Evolutionary conservation across 92 coral and sea anemone genomes (phyloP).

Genomic region (Porites cylindrica): DNA sequence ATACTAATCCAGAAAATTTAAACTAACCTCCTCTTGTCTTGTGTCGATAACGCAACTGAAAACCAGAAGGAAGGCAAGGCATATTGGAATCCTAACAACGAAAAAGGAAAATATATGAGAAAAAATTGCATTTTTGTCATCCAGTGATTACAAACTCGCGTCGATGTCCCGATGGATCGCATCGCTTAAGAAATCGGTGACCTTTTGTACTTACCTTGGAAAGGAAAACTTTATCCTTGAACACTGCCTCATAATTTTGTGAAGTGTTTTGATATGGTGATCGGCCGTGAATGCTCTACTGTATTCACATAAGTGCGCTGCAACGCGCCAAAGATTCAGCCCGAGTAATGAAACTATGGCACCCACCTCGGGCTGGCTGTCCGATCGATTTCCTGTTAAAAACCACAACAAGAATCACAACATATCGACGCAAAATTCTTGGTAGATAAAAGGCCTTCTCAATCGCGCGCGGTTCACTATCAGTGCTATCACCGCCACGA

Average conservation of each 20-base stretch:
- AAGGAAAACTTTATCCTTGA: constrained; percentile 21
- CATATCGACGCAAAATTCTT: background rate
- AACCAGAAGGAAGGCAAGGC: constrained; percentile 10
- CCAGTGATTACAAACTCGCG: constrained; percentile 4
- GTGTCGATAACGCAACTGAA: constrained; percentile 14
- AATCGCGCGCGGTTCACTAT: background rate
- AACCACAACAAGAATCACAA: constrained; percentile 15
- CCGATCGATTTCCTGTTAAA: constrained; percentile 42
- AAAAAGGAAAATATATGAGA: constrained; percentile 4
- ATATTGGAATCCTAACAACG: constrained; percentile 2
- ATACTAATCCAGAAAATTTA: constrained; percentile 12
- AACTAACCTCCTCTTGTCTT: constrained; percentile 51
- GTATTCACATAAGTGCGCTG: constrained; percentile 2
- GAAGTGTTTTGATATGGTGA: no score
- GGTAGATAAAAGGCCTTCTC: background rate
- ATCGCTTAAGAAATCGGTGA: background rate
- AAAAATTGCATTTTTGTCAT: background rate
- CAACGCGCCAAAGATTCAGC: background rate
- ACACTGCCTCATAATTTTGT: constrained; percentile 15
- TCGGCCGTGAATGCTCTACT: background rate
- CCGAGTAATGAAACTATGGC: background rate
- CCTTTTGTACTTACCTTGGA: constrained; percentile 7
- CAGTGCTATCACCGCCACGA: constrained; percentile 12
- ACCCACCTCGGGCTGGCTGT: background rate
- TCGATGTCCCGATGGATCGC: background rate